A percentile compares a stretch with the other conserved stretches of the same genome.
Conservation (phyloP, 2,888 invertebrate species). For the Amphipyra tragopoginis region DNA sequence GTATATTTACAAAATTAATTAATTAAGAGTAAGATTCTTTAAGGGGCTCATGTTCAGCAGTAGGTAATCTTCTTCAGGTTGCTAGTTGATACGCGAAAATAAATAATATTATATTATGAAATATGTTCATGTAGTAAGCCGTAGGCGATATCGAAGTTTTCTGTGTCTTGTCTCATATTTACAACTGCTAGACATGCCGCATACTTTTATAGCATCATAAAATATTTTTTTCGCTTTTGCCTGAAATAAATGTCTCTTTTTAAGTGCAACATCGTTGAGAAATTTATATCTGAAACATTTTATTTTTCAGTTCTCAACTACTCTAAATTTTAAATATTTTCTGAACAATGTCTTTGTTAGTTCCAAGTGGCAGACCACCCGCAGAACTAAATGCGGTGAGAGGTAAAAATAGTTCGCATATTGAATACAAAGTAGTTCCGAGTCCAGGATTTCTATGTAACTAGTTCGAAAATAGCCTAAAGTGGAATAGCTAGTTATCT, state of each 20-base stretch:
- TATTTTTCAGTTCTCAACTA: slow-evolving; percentile 25
- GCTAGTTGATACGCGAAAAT: background rate
- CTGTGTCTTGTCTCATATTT: too few relatives aligned
- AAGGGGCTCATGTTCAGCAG: too few relatives aligned
- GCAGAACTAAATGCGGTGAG: slow-evolving; percentile 2
- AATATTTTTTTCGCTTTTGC: slow-evolving; percentile 22
- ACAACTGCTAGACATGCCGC: too few relatives aligned
- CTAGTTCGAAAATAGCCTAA: slow-evolving; percentile 63
- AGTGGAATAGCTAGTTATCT: slow-evolving; percentile 77
- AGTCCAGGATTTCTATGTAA: slow-evolving; percentile 30
- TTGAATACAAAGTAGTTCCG: slow-evolving; percentile 30
- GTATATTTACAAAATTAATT: too few relatives aligned
- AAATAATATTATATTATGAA: too few relatives aligned
- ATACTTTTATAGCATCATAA: background rate
- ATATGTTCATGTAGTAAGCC: too few relatives aligned
- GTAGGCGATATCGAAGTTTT: too few relatives aligned
- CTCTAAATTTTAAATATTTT: slow-evolving; percentile 9
- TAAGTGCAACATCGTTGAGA: slow-evolving; percentile 21
- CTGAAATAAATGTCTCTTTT: slow-evolving; percentile 19
- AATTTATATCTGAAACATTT: slow-evolving; percentile 23
- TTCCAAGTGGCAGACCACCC: background rate
- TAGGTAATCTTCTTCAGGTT: too few relatives aligned
- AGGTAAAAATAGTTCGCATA: slow-evolving; percentile 19
- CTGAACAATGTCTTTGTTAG: background rate
- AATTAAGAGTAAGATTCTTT: too few relatives aligned